Base-by-base conservation (phyloP, 1,140 invertebrate genomes). In the Drosophila pseudoobscura region DNA sequence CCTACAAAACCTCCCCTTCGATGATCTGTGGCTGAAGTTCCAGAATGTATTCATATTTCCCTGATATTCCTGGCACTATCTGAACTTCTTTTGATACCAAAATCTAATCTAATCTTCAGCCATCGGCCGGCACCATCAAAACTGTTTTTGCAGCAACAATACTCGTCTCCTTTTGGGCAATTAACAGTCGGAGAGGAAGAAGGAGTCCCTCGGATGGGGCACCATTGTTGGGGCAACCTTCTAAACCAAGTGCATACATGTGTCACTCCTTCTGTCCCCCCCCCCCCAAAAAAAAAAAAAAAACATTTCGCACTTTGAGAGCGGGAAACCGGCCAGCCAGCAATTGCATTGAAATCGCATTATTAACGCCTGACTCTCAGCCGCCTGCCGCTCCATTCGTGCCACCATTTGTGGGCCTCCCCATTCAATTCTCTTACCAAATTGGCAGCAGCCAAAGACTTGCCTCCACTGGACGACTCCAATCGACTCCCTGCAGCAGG, bases 231-330 rank as follows among this genome's bases (percentile, higher is more conserved):
- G 62, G 45, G 65, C 65, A 69, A 56, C 65, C 65, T 69, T 88
- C 83, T 82, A 88, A 90, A 90, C 76, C 73, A 69, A 75, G 73
- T 90, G 83, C 79, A 90, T 90, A 90, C 88, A 90, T 90, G 77
- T 90, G 88, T 90, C 88, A 90, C 71, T 90, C 88, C 77, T 71
- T 69, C 58, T 66, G 82, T 82, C 82, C 78, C 78, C 82, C 82
- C 69, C n/a, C n/a, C n/a, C n/a, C n/a, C n/a, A n/a, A n/a, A n/a
- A n/a, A n/a, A n/a, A n/a, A 78, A 82, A 65, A 87, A 82, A 69
- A 69, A 69, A 20, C 50, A 56, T 41, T 78, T 84, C 73, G 80
- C 80, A 85, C 76, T 77, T 84, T 73, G 47, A 62, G 55, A 5
- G 11, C 61, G 41, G 58, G 60, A 73, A 39, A 24, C 17, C 17